Base-by-base conservation (phyloP, 2,888 invertebrate species). In the Brenthis ino region DNA sequence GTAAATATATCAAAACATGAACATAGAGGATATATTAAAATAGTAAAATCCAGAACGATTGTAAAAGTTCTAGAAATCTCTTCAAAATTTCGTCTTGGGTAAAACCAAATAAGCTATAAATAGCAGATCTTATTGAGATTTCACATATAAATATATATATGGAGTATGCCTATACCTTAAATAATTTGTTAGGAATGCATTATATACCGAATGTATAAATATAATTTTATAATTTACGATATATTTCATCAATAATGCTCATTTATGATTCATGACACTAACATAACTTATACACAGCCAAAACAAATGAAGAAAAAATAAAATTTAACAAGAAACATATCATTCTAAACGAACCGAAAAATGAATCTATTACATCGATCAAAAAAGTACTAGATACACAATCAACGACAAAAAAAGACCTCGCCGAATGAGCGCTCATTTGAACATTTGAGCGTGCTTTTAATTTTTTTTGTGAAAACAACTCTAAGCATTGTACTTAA, bases 1-100 rank as follows among this genome's bases (percentile, higher is more conserved):
- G 71, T 74, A 73, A 73, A 73, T 61, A 73, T 47, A 68, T 73
- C 74, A 20, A 73, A 74, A 74, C 55, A 14, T 71, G n/a, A 66
- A 60, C 63, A 53, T 58, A 37, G 28, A 51, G 5, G 16, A 51
- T 37, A 20, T 64, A 55, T 55, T 60, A 70, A 54, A 66, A 28
- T 63, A 37, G 33, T 53, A 56, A 70, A 20, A 61, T 53, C 33
- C 57, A 64, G 50, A 68, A 69, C 57, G n/a, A 68, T 71, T 69
- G 69, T 73, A 71, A 65, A 66, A 53, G 33, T 68, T 57, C 57
- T 56, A 67, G 64, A 69, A 67, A 66, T 6, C 61, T 69, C 33
- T 28, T 58, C 14, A 13, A 11, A 12, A 14, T 43, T 43, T 58
- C 33, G 48, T 58, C 13, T 33, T 60, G 13, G 13, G 43, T 56